phyloP scores from a whole-genome alignment of 2,888 invertebrate species.

The Sipha maydis region DNA sequence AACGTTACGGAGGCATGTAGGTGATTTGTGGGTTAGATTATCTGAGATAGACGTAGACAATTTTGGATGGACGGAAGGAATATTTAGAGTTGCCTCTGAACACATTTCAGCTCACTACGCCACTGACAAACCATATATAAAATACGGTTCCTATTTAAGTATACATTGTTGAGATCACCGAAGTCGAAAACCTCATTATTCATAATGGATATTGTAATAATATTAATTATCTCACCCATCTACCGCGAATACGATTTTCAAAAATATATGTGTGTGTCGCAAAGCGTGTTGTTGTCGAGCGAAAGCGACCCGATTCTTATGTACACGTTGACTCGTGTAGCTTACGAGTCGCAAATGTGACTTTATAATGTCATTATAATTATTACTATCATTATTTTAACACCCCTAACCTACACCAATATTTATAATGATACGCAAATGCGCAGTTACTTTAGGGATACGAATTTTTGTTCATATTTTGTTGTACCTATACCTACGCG shows the following conservation, averaged over 20 bases:
- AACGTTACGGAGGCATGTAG: too few relatives aligned
- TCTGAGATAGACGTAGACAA: too few relatives aligned
- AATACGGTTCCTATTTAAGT: too few relatives aligned
- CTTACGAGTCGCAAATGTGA: not conserved
- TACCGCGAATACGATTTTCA: not conserved
- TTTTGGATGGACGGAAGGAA: too few relatives aligned
- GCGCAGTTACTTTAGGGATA: not conserved
- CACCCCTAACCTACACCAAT: not conserved
- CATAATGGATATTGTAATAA: not conserved
- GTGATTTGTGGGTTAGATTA: too few relatives aligned
- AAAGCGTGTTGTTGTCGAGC: not conserved
- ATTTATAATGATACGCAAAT: not conserved
- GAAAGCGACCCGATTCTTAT: conserved; percentile 33
- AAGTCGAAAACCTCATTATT: not conserved
- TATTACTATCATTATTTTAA: not conserved
- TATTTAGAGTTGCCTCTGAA: too few relatives aligned
- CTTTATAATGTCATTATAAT: not conserved
- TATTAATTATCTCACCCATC: not conserved
- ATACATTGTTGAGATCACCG: too few relatives aligned
- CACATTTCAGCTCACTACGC: too few relatives aligned
- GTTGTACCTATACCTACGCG: not conserved
- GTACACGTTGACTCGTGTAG: not conserved
- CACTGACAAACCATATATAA: too few relatives aligned
- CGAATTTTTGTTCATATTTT: not conserved
- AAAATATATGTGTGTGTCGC: not conserved